These are phyloP conservation scores for Aplochiton taeniatus DNA, from an alignment of 2,797 vertebrate species.

Conservation along the genomic window DNA sequence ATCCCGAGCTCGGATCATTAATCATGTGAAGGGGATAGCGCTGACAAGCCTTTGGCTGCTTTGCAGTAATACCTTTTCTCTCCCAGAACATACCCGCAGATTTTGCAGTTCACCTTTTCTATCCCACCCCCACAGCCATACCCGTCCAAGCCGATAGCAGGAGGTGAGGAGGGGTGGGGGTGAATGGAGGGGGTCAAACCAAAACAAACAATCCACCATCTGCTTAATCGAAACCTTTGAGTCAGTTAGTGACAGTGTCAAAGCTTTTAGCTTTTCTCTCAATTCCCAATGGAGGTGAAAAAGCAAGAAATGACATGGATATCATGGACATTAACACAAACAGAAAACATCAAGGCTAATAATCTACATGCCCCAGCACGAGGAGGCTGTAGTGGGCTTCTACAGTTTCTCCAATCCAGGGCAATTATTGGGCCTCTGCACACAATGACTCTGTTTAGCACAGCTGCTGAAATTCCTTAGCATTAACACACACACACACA, in stretches of 20 bases:
- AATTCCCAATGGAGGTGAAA: constrained; percentile 36
- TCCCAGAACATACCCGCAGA: constrained; percentile 34
- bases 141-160: constrained; percentile 33
- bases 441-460: constrained; percentile 63
- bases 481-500: constrained; percentile 43
- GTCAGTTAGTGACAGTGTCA: constrained; percentile 50
- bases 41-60: constrained; percentile 66
- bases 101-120: constrained; percentile 28
- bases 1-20: constrained; percentile 72
- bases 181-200: constrained; percentile 48
- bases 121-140: constrained; percentile 17
- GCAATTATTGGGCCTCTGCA: constrained; percentile 64
- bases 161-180: background rate
- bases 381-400: constrained; percentile 8
- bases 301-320: constrained; percentile 57
- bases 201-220: constrained; percentile 66
- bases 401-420: constrained; percentile 45
- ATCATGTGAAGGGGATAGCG: constrained; percentile 73
- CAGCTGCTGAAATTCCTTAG: constrained; percentile 77
- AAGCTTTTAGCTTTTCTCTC: constrained; percentile 28
- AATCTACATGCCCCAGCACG: background rate
- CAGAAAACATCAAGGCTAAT: background rate
- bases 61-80: constrained; percentile 36
- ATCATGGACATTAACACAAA: constrained; percentile 43
- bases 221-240: constrained; percentile 66